phyloP scores from a whole-genome alignment of 2,113 vertebrate species.

The Cyanoramphus novaezelandiae region DNA sequence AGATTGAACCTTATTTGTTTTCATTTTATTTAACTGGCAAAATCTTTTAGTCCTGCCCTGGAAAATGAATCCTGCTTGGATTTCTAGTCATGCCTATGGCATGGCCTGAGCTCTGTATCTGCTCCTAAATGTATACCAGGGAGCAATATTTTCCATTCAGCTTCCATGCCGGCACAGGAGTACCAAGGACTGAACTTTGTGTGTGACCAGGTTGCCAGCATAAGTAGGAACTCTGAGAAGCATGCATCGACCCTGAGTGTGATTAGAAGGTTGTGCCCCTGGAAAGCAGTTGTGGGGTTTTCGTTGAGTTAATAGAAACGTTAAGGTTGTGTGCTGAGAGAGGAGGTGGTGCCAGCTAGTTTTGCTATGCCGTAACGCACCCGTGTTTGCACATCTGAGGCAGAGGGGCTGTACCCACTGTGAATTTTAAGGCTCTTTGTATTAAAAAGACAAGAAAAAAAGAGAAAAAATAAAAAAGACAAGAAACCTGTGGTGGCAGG shows the following conservation, averaged over 20 bases:
- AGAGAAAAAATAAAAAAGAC: neutral
- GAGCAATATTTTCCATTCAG: neutral
- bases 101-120: neutral
- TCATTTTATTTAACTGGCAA: neutral
- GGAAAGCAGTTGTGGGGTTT: neutral
- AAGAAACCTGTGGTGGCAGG: constrained; percentile 55
- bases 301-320: neutral
- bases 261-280: neutral
- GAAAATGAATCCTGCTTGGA: neutral
- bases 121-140: neutral
- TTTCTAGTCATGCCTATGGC: neutral
- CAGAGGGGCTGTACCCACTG: neutral
- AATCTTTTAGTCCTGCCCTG: neutral
- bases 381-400: neutral
- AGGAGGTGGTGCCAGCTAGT: neutral
- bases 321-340: neutral
- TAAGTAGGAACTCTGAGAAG: neutral
- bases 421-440: constrained; percentile 49
- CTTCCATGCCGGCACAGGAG: neutral
- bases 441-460: neutral
- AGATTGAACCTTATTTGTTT: neutral
- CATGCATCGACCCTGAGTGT: neutral
- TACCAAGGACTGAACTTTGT: neutral
- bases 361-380: neutral
- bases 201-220: neutral